Evolutionary conservation across 2,888 invertebrate species (phyloP).

Genomic region (Slavum lentiscoides): DNA sequence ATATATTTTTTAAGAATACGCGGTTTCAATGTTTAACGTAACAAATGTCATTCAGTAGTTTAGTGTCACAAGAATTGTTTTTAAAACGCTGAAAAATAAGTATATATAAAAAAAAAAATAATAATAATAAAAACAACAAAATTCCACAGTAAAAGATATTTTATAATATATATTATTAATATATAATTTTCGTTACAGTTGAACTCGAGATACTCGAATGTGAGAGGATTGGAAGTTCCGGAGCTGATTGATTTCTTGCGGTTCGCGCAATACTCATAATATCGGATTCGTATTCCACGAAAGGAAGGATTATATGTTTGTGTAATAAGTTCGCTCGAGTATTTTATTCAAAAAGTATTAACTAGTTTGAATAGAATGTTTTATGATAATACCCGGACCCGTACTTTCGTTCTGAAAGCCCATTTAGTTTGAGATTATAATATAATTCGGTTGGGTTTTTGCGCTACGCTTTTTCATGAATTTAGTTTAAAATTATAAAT

Average conservation of each 20-base stretch:
- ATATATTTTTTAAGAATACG: too few species aligned
- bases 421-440: background rate
- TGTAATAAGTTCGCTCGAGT: background rate
- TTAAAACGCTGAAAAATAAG: too few species aligned
- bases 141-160: background rate
- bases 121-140: background rate
- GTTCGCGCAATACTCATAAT: background rate
- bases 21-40: too few species aligned
- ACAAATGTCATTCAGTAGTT: too few species aligned
- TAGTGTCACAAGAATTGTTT: too few species aligned
- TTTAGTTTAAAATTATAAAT: background rate
- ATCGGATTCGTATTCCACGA: background rate
- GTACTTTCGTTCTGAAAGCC: background rate
- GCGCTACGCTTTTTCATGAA: background rate
- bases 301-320: background rate
- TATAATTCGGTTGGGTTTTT: background rate
- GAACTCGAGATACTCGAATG: background rate
- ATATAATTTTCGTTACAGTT: background rate
- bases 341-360: background rate
- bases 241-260: constrained; percentile 20
- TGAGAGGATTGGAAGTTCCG: constrained; percentile 12
- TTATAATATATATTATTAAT: background rate
- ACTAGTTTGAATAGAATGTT: background rate
- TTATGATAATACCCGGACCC: background rate
- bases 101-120: too few species aligned